These are phyloP conservation scores for Hartigia nigra DNA, from an alignment of 2,888 invertebrate genomes.

Conservation along the genomic window DNA sequence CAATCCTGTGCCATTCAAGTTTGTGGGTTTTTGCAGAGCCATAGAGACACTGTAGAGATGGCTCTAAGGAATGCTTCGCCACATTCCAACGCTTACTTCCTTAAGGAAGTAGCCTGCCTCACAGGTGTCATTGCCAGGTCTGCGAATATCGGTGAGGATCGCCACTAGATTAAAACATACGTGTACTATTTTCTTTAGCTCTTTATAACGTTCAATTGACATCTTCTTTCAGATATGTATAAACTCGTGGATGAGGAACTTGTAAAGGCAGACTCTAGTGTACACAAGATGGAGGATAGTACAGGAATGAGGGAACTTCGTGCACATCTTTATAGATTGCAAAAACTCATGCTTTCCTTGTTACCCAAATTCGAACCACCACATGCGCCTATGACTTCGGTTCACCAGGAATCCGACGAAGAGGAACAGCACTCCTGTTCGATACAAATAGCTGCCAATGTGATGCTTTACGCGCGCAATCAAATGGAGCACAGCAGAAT, in stretches of 20 bases:
- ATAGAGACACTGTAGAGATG: slow-evolving; percentile 83
- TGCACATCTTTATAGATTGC: slow-evolving; percentile 75
- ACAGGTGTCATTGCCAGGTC: slow-evolving; percentile 81
- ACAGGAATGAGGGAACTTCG: slow-evolving; percentile 64
- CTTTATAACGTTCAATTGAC: neutral
- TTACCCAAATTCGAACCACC: slow-evolving; percentile 76
- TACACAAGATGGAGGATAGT: slow-evolving; percentile 45
- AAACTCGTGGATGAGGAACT: slow-evolving; percentile 59
- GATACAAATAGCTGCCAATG: slow-evolving; percentile 76
- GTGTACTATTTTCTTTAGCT: neutral
- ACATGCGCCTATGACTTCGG: slow-evolving; percentile 30
- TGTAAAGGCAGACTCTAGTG: slow-evolving; percentile 40
- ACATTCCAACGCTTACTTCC: slow-evolving; percentile 73
- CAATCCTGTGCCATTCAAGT: slow-evolving; percentile 85
- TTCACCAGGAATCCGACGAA: slow-evolving; percentile 37
- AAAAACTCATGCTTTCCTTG: slow-evolving; percentile 79
- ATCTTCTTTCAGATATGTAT: slow-evolving; percentile 54
- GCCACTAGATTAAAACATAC: neutral
- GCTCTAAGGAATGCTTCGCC: slow-evolving; percentile 79
- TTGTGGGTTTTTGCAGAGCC: slow-evolving; percentile 82
- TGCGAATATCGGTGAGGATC: slow-evolving; percentile 67
- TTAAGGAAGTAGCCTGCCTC: slow-evolving; percentile 81
- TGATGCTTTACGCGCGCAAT: slow-evolving; percentile 78
- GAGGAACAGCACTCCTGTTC: slow-evolving; percentile 51
- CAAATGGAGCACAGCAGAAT: slow-evolving; percentile 62